Evolutionary conservation across 2,888 invertebrate species (phyloP), one percentile per base, ranked within the genome.

Genomic region (Drosophila kuntzei): DNA sequence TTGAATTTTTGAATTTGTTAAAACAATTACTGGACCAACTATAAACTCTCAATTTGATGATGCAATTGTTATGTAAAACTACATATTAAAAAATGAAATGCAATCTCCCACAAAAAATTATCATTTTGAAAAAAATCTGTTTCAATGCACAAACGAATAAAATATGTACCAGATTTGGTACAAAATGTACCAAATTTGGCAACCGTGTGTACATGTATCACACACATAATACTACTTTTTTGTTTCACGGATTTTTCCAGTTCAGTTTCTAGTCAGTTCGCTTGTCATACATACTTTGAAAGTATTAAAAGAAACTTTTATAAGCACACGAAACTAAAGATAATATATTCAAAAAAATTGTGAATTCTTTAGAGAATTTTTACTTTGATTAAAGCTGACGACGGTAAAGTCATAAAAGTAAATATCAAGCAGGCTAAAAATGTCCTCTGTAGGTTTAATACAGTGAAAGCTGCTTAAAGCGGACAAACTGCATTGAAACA

Each of bases 321-420:
- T 32, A 14, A 37, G 25, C 37, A 25, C 25, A 8, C 16, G 16
- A 29, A 18, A 27, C 27, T 39, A 16, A 22, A 20, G 44, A 34
- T 54, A 54, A 41, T 54, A 29, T 41, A 54, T 41, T 54, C 41
- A 44, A 32, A 7, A 14, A 32, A 8, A 54, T 20, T 34, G 43
- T 3, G 22, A n/a, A 29, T 29, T 18, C 39, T 18, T 12, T 16
- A 25, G 41, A 53, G 27, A 29, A 20, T 11, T 41, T 54, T 0
- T 14, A 22, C 14, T 43, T 11, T 34, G 11, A 18, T 41, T 29
- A 6, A 53, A 16, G 27, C 27, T 12, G 29, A 41, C 12, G 43
- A 6, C 44, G 34, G 41, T 18, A 43, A 43, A 20, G 41, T 34
- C 43, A 41, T 44, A 22, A 55, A 55, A 34, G 29, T 12, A 43